Evolutionary conservation across 1,140 invertebrate species (phyloP), one percentile per base, ranked within the genome.

Genomic region (Aphidius ervi): DNA sequence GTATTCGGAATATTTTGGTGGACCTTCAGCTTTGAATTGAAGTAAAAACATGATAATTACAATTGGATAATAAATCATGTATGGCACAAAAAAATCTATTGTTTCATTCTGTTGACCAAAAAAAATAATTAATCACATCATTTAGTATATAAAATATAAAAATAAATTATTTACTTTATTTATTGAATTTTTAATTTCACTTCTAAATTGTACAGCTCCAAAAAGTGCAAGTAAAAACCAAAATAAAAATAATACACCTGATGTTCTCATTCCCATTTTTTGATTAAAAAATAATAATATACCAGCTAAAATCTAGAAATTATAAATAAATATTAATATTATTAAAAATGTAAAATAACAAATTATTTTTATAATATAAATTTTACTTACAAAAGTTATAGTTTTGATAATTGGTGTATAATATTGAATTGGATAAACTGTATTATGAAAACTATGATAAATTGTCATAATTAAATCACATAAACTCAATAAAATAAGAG

Each of bases 221-320:
- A 85, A 87, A 39, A 95, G 9, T 5, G 81, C 75, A 50, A 91
- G 71, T 4, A 93, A 72, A 40, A 94, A 82, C 93, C 93, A 97
- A 79, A 95, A 97, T 46, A 93, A 76, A 74, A 95, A 95, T 66
- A 93, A 79, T 52, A 93, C 81, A 31, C 94, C 94, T 10, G 94
- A 96, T 9, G 92, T 90, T 67, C 89, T 81, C 63, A 95, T 81
- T 37, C 94, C 95, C 82, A 86, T 84, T 74, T 88, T 91, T 71
- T 87, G 85, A 74, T 95, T 94, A 64, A 88, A 88, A 61, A 86
- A 80, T 64, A 93, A 78, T 61, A 96, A 80, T 46, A 86, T 74
- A 46, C 83, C 82, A 64, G 87, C 81, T 67, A 94, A 80, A 59
- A 81, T 73, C 91, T 94, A 3, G 1, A 23, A 23, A 23, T 23